Evolutionary conservation across 2,113 vertebrate genomes (phyloP).

Genomic region (Mustelus asterias): DNA sequence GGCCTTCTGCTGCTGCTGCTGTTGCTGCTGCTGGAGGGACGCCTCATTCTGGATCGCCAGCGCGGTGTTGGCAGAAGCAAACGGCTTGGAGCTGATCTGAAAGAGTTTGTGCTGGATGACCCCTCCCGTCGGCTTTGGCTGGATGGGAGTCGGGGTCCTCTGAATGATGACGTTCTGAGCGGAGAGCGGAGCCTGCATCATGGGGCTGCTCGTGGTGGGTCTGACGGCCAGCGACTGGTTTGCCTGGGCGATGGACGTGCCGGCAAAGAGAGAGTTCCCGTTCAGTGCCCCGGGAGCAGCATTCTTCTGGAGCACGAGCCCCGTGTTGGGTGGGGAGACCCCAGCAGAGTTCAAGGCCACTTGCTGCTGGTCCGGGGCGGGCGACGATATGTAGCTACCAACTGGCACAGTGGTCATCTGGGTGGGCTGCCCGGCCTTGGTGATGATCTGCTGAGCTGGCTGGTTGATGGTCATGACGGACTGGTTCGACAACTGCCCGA

Average conservation of each 20-base stretch:
- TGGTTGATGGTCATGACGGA: conserved; percentile 91
- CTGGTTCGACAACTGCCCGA: conserved; percentile 65
- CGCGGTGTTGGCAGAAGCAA: conserved; percentile 41
- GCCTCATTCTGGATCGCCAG: not conserved
- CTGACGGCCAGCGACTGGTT: conserved; percentile 66
- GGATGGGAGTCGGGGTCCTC: conserved; percentile 87
- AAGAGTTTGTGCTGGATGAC: conserved; percentile 81
- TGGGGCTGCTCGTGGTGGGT: conserved; percentile 61
- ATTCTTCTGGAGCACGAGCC: conserved; percentile 81
- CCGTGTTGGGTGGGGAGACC: conserved; percentile 59
- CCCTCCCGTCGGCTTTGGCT: conserved; percentile 80
- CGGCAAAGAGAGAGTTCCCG: conserved; percentile 56
- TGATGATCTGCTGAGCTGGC: conserved; percentile 72
- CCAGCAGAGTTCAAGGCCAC: conserved; percentile 59
- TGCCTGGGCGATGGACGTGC: conserved; percentile 54
- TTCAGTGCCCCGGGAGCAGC: conserved; percentile 52
- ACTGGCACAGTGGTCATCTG: conserved; percentile 55
- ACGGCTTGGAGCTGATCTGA: conserved; percentile 66
- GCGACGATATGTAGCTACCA: conserved; percentile 76
- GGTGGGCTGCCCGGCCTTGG: conserved; percentile 66
- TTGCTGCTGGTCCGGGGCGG: conserved; percentile 63
- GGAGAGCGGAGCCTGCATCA: conserved; percentile 57
- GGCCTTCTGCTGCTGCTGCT: conserved; percentile 63
- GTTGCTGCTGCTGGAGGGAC: conserved; percentile 42
- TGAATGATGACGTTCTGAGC: conserved; percentile 85